A percentile compares a stretch with the other conserved stretches of the same genome.
Conservation (phyloP, 2,113 vertebrate genomes). For the Indri indri region DNA sequence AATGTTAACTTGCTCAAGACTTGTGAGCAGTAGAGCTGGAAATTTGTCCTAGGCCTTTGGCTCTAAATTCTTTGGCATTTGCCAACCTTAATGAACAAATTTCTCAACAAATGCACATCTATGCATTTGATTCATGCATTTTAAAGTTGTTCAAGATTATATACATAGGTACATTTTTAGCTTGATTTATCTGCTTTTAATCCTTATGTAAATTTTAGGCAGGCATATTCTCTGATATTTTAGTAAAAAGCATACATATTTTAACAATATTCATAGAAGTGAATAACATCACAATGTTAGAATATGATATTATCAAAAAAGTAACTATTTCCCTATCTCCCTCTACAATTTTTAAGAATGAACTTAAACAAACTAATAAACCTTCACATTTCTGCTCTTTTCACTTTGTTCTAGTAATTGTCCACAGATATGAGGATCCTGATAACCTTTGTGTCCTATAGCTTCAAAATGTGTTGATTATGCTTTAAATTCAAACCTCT, state of each 20-base stretch:
- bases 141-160: neutral
- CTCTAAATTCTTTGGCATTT: neutral
- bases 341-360: neutral
- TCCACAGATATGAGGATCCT: neutral
- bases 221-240: neutral
- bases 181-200: neutral
- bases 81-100: neutral
- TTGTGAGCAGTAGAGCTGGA: neutral
- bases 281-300: neutral
- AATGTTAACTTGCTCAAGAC: neutral
- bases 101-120: neutral
- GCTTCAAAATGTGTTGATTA: neutral
- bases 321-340: neutral
- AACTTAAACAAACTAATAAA: neutral
- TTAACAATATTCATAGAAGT: neutral
- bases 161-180: neutral
- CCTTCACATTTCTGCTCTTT: neutral
- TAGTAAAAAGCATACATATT: neutral
- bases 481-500: neutral
- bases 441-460: neutral
- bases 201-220: neutral
- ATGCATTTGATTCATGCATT: neutral
- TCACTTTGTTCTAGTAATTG: neutral
- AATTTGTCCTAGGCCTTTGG: neutral
- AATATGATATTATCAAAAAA: neutral